Percentiles rank a stretch among this genome's conserved stretches.
These are phyloP conservation scores for Philotrypesis tridentata DNA, from an alignment of 1,140 invertebrate species.

Conservation along the genomic window DNA sequence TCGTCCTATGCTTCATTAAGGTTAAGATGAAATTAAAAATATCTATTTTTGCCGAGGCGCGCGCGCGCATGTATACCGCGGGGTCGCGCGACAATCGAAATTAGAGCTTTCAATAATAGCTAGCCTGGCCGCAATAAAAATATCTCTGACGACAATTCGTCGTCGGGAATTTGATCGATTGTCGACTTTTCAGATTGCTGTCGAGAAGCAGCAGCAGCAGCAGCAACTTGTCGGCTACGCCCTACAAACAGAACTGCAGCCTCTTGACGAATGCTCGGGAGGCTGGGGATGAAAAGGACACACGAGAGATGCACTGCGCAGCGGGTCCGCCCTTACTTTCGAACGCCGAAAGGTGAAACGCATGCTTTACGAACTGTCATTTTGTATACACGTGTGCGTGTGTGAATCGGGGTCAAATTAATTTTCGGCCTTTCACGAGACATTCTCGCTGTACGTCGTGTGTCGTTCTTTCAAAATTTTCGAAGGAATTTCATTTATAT, in stretches of 20 bases:
- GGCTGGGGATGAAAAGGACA: background rate
- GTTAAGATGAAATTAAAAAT: conserved; percentile 30
- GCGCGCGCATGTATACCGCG: background rate
- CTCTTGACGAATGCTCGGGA: background rate
- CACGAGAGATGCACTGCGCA: background rate
- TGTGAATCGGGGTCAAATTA: background rate
- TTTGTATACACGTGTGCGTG: too few relatives aligned
- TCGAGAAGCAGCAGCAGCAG: background rate
- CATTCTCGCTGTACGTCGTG: background rate
- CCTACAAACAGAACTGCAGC: background rate
- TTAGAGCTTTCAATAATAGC: conserved; percentile 40
- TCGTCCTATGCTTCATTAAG: background rate
- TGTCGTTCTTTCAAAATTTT: background rate
- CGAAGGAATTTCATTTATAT: too few relatives aligned
- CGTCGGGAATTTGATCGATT: conserved; percentile 7
- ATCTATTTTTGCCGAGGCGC: conserved; percentile 7
- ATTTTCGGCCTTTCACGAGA: background rate
- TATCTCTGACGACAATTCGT: conserved; percentile 28
- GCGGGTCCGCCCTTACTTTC: background rate
- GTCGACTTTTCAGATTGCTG: conserved; percentile 29
- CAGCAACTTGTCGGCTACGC: background rate
- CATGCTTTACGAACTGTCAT: background rate
- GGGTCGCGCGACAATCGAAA: background rate
- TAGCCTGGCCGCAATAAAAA: conserved; percentile 16
- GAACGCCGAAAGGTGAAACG: conserved; percentile 13